Percentiles rank a stretch among this genome's conserved stretches.
These are phyloP conservation scores for Butorides virescens DNA, from an alignment of 2,113 vertebrate species.

Conservation along the genomic window DNA sequence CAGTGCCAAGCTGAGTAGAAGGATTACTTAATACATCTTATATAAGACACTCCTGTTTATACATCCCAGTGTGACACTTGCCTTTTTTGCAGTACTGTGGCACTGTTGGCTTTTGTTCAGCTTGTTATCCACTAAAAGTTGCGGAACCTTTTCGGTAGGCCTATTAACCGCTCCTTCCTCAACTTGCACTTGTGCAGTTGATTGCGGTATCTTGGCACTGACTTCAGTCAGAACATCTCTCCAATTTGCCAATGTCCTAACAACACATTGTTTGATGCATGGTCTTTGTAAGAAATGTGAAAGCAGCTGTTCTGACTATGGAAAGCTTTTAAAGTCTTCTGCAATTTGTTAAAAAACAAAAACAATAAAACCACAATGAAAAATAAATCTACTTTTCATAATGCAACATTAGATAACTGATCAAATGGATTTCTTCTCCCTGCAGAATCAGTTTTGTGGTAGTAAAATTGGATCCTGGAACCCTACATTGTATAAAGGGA, in stretches of 20 bases:
- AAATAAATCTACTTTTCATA: not conserved
- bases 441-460: not conserved
- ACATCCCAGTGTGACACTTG: not conserved
- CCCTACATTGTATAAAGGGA: not conserved
- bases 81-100: not conserved
- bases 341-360: not conserved
- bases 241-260: not conserved
- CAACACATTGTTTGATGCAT: accelerated
- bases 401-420: not conserved
- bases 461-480: not conserved
- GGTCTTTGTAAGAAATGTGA: not conserved
- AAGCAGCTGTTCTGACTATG: not conserved
- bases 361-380: not conserved
- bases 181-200: not conserved
- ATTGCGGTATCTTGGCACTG: not conserved
- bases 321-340: not conserved
- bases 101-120: not conserved
- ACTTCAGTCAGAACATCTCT: not conserved
- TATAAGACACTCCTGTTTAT: not conserved
- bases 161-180: not conserved
- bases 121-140: not conserved
- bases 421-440: not conserved
- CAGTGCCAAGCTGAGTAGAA: not conserved
- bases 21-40: not conserved
- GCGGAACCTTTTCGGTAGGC: not conserved